These are phyloP conservation scores for Coranthus polyacanthus DNA, from an alignment of 2,797 vertebrate species.

Conservation along the genomic window DNA sequence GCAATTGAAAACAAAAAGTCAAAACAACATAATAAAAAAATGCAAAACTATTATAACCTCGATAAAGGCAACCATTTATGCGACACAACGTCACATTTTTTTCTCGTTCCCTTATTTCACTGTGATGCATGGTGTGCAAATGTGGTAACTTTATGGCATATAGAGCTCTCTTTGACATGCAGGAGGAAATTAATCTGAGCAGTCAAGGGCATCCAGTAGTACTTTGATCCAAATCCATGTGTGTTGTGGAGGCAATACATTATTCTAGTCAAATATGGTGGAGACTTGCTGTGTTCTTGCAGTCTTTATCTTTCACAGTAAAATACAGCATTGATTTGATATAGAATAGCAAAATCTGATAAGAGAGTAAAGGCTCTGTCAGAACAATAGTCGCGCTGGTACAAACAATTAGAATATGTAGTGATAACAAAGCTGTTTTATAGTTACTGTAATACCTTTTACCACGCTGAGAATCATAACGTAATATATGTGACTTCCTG, in stretches of 20 bases:
- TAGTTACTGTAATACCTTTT: constrained; percentile 58
- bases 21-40: too few relatives aligned
- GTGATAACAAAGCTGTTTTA: constrained; percentile 63
- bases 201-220: constrained; percentile 43
- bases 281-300: constrained; percentile 28
- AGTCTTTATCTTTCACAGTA: constrained; percentile 50
- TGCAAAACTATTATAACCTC: too few relatives aligned
- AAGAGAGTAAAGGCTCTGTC: constrained; percentile 48
- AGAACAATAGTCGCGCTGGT: constrained; percentile 50
- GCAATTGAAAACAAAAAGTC: too few relatives aligned
- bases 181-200: constrained; percentile 28
- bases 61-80: too few relatives aligned
- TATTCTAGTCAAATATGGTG: constrained; percentile 52
- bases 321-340: constrained; percentile 58
- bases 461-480: constrained; percentile 57
- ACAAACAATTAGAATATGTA: constrained; percentile 68
- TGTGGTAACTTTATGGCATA: constrained; percentile 17
- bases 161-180: constrained; percentile 25
- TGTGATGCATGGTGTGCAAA: constrained; percentile 9
- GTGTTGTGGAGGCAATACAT: constrained; percentile 33
- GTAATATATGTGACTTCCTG: constrained; percentile 56
- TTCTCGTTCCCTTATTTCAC: constrained; percentile 2
- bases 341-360: constrained; percentile 45
- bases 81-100: background rate
- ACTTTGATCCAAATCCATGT: constrained; percentile 43